A percentile compares a stretch with the other conserved stretches of the same genome.
These are phyloP conservation scores for Serranus cabrilla DNA, from an alignment of 2,797 vertebrate species.

Conservation along the genomic window DNA sequence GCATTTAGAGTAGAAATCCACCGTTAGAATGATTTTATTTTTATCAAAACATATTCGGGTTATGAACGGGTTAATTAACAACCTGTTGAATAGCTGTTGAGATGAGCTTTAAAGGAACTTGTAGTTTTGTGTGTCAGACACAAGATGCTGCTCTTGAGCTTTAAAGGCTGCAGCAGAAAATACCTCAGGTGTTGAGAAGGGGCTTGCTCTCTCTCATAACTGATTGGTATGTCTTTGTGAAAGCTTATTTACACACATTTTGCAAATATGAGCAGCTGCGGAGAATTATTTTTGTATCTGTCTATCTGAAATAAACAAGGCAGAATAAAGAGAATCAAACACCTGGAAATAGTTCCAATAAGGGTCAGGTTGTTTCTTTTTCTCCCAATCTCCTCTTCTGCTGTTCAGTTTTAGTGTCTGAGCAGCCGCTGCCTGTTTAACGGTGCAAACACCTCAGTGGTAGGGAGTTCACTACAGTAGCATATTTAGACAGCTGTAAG, in stretches of 20 bases:
- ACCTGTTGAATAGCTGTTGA: background rate
- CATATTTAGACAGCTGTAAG: conserved; percentile 80
- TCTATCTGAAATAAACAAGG: background rate
- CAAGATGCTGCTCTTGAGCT: conserved; percentile 77
- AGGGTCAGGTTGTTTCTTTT: background rate
- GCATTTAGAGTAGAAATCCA: too few species aligned
- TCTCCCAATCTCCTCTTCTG: conserved; percentile 15
- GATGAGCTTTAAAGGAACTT: conserved; percentile 5
- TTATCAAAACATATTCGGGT: too few species aligned
- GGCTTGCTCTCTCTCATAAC: background rate
- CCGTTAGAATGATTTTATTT: too few species aligned
- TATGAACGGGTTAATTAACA: too few species aligned
- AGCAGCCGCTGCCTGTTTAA: conserved; percentile 50
- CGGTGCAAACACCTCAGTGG: conserved; percentile 47
- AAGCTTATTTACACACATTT: background rate
- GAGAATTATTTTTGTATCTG: background rate
- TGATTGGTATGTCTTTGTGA: background rate
- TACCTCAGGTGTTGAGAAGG: background rate
- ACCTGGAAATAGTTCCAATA: conserved; percentile 1
- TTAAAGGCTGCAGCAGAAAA: background rate
- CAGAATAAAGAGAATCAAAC: background rate
- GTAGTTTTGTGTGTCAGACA: conserved; percentile 61
- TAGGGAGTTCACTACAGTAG: conserved; percentile 70
- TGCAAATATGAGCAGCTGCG: background rate
- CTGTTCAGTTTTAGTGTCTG: conserved; percentile 43